phyloP scores from a whole-genome alignment of 2,888 invertebrate genomes.

The Eupithecia centaureata region DNA sequence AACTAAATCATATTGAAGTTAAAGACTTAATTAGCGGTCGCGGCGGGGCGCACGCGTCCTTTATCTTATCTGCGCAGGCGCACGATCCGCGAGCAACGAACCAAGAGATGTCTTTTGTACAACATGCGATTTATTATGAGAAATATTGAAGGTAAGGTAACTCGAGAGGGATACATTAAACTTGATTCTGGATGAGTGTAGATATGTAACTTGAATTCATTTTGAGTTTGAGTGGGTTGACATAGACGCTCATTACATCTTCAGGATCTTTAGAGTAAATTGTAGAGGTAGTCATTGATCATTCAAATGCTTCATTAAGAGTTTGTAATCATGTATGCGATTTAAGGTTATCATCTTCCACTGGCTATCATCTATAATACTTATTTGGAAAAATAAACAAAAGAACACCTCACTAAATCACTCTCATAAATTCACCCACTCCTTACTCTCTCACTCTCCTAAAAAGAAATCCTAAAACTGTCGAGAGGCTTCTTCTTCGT shows the following conservation, averaged over 20 bases:
- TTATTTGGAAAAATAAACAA: too few relatives aligned
- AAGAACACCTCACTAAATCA: too few relatives aligned
- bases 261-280: background rate
- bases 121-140: constrained; percentile 3
- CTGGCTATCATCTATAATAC: too few relatives aligned
- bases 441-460: too few relatives aligned
- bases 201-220: too few relatives aligned
- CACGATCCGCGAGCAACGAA: constrained; percentile 56
- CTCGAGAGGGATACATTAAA: background rate
- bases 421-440: too few relatives aligned
- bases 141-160: constrained; percentile 3
- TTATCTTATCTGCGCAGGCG: constrained; percentile 70
- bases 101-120: constrained; percentile 31
- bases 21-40: constrained; percentile 82
- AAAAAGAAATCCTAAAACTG: too few relatives aligned
- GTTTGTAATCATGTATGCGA: background rate
- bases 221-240: background rate
- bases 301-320: background rate
- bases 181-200: too few relatives aligned
- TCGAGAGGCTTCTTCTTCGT: too few relatives aligned
- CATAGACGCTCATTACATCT: too few relatives aligned
- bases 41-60: constrained; percentile 73
- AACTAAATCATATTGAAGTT: constrained; percentile 68
- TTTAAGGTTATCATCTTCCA: too few relatives aligned
- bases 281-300: background rate